Base-by-base conservation (phyloP, 2,113 vertebrate species). In the Myotis lucifugus region DNA sequence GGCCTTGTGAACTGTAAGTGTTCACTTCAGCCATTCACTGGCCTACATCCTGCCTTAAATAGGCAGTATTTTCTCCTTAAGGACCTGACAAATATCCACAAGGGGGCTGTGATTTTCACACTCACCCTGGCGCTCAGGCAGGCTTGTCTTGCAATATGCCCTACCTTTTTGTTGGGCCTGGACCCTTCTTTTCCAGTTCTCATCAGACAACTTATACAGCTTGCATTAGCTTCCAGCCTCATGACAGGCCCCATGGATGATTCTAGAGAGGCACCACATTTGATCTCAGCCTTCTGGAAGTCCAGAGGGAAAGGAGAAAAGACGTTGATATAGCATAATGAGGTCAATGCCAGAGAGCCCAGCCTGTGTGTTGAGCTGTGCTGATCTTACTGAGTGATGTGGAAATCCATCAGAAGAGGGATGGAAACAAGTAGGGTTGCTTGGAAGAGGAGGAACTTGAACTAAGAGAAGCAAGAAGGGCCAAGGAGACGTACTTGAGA, bases 231-330 rank as follows among this genome's bases (percentile, higher is more conserved):
- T 74, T 93, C 14, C 23, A 89, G 40, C 46, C 23, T 83, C 32
- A 70, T 59, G 42, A 6, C 59, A 85, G 25, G 40, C 23, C 34
- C 72, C n/a, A 59, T 59, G 27, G 25, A 6, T 93, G 29, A 42
- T 93, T 64, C 79, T 78, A 81, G 66, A 66, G 56, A 91, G 72
- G 40, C 72, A 56, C 23, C 21, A 85, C 17, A 85, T 81, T 81
- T 94, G 88, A 73, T 93, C 32, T 85, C 11, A 82, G 61, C 12
- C 52, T 89, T 91, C 40, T 89, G 74, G 17, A 89, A 67, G 11
- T 77, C 37, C 37, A 93, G 73, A 82, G 37, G 17, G 40, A 87
- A 56, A 64, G 50, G 40, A 88, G 59, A 94, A 95, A 92, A 86
- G 50, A 69, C 64, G 34, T 54, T 46, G 56, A 32, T n/a, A 34